A percentile compares a stretch with the other conserved stretches of the same genome.
Conservation (phyloP, 2,888 invertebrate species). For the Aromia moschata region DNA sequence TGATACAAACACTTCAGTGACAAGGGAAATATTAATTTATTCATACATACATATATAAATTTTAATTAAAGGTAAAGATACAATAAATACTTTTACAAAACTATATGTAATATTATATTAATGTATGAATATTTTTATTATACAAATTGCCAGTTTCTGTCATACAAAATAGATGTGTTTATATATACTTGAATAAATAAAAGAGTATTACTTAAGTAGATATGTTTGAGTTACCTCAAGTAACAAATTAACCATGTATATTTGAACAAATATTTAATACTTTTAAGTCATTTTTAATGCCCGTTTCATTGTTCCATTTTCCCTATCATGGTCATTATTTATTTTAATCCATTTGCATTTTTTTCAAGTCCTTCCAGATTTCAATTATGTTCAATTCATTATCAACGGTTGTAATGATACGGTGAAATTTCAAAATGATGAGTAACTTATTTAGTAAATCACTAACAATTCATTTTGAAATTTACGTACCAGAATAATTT, state of each 20-base stretch:
- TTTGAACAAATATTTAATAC: constrained; percentile 49
- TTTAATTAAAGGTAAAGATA: no score
- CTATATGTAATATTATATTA: no score
- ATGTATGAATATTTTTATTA: constrained; percentile 34
- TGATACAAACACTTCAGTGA: no score
- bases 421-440: constrained; percentile 33
- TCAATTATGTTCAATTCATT: constrained; percentile 20
- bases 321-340: constrained; percentile 38
- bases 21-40: no score
- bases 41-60: no score
- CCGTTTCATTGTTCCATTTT: constrained; percentile 49
- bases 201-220: constrained; percentile 55
- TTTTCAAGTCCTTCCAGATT: constrained; percentile 39
- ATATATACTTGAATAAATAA: constrained; percentile 34
- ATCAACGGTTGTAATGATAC: constrained; percentile 14
- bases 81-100: no score
- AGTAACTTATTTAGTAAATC: constrained; percentile 26
- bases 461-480: constrained; percentile 30
- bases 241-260: constrained; percentile 46
- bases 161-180: constrained; percentile 17
- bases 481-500: constrained; percentile 26
- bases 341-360: constrained; percentile 38
- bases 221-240: constrained; percentile 54
- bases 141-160: constrained; percentile 9
- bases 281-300: constrained; percentile 44